phyloP scores from a whole-genome alignment of 1,140 invertebrate species.

The Papilio polyxenes region DNA sequence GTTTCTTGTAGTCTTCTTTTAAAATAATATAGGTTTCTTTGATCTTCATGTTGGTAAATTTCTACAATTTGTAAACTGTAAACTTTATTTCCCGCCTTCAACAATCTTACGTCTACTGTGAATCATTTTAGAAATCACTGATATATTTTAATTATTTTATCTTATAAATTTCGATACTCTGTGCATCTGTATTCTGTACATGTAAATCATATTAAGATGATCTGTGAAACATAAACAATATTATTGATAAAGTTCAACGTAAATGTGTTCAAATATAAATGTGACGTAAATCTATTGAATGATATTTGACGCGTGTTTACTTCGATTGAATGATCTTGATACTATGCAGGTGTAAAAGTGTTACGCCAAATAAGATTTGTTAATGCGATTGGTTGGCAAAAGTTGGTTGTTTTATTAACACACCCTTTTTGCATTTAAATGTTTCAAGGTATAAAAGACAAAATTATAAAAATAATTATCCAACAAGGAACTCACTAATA shows the following conservation, averaged over 20 bases:
- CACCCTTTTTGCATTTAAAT: no score
- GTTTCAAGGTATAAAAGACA: no score
- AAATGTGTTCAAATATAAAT: no score
- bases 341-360: background rate
- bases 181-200: background rate
- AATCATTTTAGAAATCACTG: no score
- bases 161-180: background rate
- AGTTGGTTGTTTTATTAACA: background rate
- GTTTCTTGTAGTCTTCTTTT: no score
- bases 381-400: background rate
- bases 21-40: no score
- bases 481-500: background rate
- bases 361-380: background rate
- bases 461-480: background rate
- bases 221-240: background rate
- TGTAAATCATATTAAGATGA: background rate
- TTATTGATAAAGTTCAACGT: background rate
- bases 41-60: no score
- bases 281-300: background rate
- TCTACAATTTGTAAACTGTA: no score
- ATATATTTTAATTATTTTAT: background rate
- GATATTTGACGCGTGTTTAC: constrained; percentile 7
- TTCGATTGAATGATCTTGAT: background rate
- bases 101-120: no score
- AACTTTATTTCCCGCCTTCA: no score